phyloP scores from a whole-genome alignment of 2,888 invertebrate species.

The Epinotia brunnichana region DNA sequence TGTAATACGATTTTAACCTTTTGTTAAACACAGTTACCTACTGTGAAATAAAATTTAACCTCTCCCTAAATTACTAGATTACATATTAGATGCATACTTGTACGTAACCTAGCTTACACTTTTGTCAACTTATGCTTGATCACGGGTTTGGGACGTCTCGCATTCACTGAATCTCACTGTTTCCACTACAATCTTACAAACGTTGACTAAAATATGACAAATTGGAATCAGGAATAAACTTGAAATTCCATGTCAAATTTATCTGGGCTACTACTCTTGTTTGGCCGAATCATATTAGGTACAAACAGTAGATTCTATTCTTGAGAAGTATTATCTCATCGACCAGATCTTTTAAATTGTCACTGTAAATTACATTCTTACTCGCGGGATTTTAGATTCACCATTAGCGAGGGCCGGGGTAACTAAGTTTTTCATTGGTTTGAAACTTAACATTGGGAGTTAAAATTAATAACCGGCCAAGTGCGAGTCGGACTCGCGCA shows the following conservation, averaged over 20 bases:
- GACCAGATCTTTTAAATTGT: too few relatives aligned
- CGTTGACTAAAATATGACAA: not conserved
- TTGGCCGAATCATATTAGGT: too few relatives aligned
- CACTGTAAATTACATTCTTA: not conserved
- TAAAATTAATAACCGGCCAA: too few relatives aligned
- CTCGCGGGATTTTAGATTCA: not conserved
- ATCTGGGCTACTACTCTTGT: too few relatives aligned
- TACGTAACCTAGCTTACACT: not conserved
- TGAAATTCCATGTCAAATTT: too few relatives aligned
- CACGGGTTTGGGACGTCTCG: not conserved
- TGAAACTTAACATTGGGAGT: too few relatives aligned
- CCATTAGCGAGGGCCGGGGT: too few relatives aligned
- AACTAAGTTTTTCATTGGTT: too few relatives aligned
- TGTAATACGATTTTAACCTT: slow-evolving; percentile 49
- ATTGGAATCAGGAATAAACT: too few relatives aligned
- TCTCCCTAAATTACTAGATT: not conserved
- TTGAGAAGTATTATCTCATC: not conserved
- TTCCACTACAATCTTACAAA: not conserved
- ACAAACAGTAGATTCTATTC: not conserved
- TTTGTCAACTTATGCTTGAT: not conserved
- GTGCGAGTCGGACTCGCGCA: too few relatives aligned
- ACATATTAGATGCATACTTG: not conserved
- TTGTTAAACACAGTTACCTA: not conserved
- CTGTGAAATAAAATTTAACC: not conserved
- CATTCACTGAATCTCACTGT: not conserved